Conservation (phyloP, 2,113 vertebrate genomes). For the Pseudonaja textilis region DNA sequence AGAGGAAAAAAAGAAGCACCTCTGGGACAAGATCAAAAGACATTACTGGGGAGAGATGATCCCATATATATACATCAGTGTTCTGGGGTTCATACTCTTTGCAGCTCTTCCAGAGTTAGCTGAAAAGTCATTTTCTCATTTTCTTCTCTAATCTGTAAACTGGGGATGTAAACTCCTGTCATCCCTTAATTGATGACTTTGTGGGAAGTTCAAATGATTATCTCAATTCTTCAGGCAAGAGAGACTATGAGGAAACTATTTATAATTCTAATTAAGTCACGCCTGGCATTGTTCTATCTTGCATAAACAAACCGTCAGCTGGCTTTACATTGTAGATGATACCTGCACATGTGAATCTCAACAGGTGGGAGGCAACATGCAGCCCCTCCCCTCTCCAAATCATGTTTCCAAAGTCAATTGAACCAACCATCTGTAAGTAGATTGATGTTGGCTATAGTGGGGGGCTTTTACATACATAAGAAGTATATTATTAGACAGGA, state of each 20-base stretch:
- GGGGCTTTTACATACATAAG: background rate
- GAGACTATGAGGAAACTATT: background rate
- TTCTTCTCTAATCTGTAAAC: slow-evolving; percentile 14
- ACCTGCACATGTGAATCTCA: background rate
- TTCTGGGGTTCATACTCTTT: slow-evolving; percentile 33
- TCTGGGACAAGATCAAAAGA: background rate
- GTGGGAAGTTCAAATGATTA: background rate
- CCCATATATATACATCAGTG: background rate
- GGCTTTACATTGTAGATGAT: background rate
- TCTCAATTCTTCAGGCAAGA: background rate
- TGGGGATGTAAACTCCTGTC: background rate
- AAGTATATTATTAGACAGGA: background rate
- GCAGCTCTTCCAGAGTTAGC: background rate
- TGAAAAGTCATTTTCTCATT: slow-evolving; percentile 18
- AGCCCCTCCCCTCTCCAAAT: background rate
- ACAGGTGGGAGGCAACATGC: background rate
- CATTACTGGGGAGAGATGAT: background rate
- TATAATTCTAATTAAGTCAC: slow-evolving; percentile 27
- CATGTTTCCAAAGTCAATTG: background rate
- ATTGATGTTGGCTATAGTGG: background rate
- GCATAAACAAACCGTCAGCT: slow-evolving; percentile 26
- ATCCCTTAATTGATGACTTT: background rate
- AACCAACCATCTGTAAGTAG: background rate
- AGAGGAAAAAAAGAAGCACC: too few species aligned
- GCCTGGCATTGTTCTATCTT: background rate